A percentile compares a stretch with the other conserved stretches of the same genome.
These are phyloP conservation scores for Lepus timidus DNA, from an alignment of 2,113 vertebrate species.

Conservation along the genomic window DNA sequence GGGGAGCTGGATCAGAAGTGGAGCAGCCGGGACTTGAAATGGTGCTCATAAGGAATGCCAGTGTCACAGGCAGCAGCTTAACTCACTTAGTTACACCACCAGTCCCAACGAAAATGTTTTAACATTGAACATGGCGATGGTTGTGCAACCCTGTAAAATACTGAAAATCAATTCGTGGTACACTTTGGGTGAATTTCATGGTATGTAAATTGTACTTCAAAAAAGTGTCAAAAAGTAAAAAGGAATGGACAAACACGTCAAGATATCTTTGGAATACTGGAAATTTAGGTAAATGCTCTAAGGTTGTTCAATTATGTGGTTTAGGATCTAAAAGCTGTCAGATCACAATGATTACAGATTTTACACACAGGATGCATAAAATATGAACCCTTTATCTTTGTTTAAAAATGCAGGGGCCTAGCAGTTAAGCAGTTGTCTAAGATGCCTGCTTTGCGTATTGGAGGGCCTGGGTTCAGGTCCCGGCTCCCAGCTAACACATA, in stretches of 20 bases:
- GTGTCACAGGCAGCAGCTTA: too few relatives aligned
- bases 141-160: not conserved
- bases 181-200: not conserved
- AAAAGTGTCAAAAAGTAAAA: conserved; percentile 20
- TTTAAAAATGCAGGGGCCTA: not conserved
- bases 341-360: not conserved
- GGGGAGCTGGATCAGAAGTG: too few relatives aligned
- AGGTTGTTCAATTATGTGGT: not conserved
- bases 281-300: not conserved
- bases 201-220: conserved; percentile 10
- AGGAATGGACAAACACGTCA: not conserved
- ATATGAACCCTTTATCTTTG: not conserved
- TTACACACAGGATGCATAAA: not conserved
- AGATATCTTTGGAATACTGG: not conserved
- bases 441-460: too few relatives aligned
- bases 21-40: too few relatives aligned
- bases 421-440: too few relatives aligned
- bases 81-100: too few relatives aligned
- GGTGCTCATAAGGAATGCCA: too few relatives aligned
- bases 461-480: too few relatives aligned
- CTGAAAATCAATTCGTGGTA: not conserved
- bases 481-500: too few relatives aligned
- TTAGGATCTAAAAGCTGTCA: conserved; percentile 4
- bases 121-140: not conserved
- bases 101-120: not conserved